Evolutionary conservation across 2,888 invertebrate species (phyloP), one percentile per base, ranked within the genome.

Genomic region (Ophonus ardosiacus): DNA sequence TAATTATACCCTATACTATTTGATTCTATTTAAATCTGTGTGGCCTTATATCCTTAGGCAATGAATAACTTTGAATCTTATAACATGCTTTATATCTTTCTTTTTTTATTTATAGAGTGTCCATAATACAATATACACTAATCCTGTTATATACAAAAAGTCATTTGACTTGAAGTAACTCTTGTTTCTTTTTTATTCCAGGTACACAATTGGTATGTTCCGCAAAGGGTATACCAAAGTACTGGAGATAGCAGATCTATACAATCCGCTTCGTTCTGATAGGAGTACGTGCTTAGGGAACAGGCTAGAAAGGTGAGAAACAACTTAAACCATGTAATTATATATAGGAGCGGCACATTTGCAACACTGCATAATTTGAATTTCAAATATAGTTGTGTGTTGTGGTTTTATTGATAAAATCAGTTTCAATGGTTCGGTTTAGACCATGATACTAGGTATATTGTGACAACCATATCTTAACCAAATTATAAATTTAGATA

Each of bases 141-240:
- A 63, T 63, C 63, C 63, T 24, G 13, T 63, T 61, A n/a, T 17
- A 4, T 61, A 61, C 10, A 61, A 61, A 17, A 7, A 17, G 63
- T 63, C n/a, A 31, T 68, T 31, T 31, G 7, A 38, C 38, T 38
- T n/a, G 38, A 31, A 31, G 31, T 63, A 63, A 63, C 31, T 38
- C n/a, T 68, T 68, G 17, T 63, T 13, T 13, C 3, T 68, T 68
- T 68, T 68, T 8, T 86, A 85, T 86, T 93, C 57, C 89, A 96
- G 96, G 91, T 97, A 97, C 94, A 95, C 96, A 83, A 92, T 96
- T 88, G 95, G 94, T 5, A 91, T 96, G 88, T 97, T 97, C 91
- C 94, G 93, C 87, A 94, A 94, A 89, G 97, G 97, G 0, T 94
- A 94, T 88, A 93, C 92, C 84, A 94, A 96, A 88, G 94, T 95